phyloP scores from a whole-genome alignment of 37 sponge, comb jelly and placozoan genomes.

The Oscarella lobularis region DNA sequence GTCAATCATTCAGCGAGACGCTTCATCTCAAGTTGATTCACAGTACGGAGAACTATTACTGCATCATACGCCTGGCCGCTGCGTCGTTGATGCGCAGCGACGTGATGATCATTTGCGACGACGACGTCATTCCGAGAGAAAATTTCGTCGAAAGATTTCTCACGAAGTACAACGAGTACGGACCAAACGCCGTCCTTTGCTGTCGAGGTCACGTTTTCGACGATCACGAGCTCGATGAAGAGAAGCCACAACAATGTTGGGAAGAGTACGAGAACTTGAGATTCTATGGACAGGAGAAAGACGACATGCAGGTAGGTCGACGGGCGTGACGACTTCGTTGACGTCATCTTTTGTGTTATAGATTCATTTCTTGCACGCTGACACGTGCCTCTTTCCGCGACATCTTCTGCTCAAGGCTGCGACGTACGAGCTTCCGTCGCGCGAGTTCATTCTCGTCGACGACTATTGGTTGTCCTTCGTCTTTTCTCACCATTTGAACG shows the following conservation, averaged over 20 bases:
- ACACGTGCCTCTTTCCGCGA: constrained; percentile 36
- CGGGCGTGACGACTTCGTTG: background rate
- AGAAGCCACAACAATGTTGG: constrained; percentile 35
- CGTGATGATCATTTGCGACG: constrained; percentile 38
- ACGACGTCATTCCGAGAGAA: constrained; percentile 29
- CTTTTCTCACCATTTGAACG: constrained; percentile 38
- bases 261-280: constrained; percentile 12
- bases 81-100: constrained; percentile 35
- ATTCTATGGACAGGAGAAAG: constrained; percentile 8
- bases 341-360: background rate
- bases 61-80: constrained; percentile 37
- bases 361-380: constrained; percentile 53
- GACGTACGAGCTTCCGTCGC: constrained; percentile 20
- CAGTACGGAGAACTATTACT: constrained; percentile 46
- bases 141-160: constrained; percentile 30
- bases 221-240: constrained; percentile 17
- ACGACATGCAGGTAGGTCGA: constrained; percentile 18
- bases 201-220: constrained; percentile 47
- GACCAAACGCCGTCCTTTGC: constrained; percentile 28
- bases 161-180: constrained; percentile 29
- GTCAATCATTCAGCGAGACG: constrained; percentile 9
- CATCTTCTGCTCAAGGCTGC: constrained; percentile 12
- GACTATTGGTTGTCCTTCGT: constrained; percentile 59
- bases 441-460: constrained; percentile 40
- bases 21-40: constrained; percentile 37